Percentiles rank a stretch among this genome's conserved stretches.
These are phyloP conservation scores for Drosophila kuntzei DNA, from an alignment of 2,888 invertebrate genomes.

Conservation along the genomic window DNA sequence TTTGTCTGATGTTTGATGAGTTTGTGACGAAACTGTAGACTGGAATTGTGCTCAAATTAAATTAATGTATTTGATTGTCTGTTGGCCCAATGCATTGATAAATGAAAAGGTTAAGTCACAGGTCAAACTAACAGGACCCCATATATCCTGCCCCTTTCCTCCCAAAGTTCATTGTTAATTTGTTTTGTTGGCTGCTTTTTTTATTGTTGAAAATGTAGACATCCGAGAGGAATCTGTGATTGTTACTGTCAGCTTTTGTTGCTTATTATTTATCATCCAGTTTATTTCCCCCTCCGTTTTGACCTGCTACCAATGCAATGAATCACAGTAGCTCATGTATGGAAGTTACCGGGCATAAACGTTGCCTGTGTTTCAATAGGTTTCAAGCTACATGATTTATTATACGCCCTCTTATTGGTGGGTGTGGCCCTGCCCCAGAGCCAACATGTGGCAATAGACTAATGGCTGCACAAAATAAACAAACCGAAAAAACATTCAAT, in stretches of 20 bases:
- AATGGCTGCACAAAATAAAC: slow-evolving; percentile 29
- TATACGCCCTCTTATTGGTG: slow-evolving; percentile 34
- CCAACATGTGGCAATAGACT: slow-evolving; percentile 49
- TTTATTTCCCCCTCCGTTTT: slow-evolving; percentile 3
- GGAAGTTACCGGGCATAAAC: slow-evolving; percentile 13
- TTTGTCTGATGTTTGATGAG: slow-evolving; percentile 65
- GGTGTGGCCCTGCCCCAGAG: slow-evolving; percentile 43
- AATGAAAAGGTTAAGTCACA: slow-evolving; percentile 67
- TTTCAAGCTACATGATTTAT: slow-evolving; percentile 54
- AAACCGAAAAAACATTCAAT: slow-evolving; percentile 46
- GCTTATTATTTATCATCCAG: slow-evolving; percentile 72
- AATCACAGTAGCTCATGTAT: slow-evolving; percentile 56
- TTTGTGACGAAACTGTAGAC: slow-evolving; percentile 37
- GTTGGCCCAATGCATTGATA: slow-evolving; percentile 51
- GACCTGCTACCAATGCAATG: slow-evolving; percentile 64
- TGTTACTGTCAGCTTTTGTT: slow-evolving; percentile 64
- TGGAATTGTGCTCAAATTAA: slow-evolving; percentile 57
- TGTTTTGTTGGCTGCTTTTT: slow-evolving; percentile 33
- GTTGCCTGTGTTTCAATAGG: slow-evolving; percentile 50
- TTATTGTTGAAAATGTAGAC: slow-evolving; percentile 42
- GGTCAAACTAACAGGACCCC: slow-evolving; percentile 39
- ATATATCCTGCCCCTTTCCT: not conserved
- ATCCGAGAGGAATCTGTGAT: slow-evolving; percentile 49
- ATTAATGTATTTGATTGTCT: slow-evolving; percentile 63
- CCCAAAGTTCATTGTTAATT: slow-evolving; percentile 41